These are phyloP conservation scores for Pholis gunnellus DNA, from an alignment of 2,113 vertebrate genomes.

Conservation along the genomic window DNA sequence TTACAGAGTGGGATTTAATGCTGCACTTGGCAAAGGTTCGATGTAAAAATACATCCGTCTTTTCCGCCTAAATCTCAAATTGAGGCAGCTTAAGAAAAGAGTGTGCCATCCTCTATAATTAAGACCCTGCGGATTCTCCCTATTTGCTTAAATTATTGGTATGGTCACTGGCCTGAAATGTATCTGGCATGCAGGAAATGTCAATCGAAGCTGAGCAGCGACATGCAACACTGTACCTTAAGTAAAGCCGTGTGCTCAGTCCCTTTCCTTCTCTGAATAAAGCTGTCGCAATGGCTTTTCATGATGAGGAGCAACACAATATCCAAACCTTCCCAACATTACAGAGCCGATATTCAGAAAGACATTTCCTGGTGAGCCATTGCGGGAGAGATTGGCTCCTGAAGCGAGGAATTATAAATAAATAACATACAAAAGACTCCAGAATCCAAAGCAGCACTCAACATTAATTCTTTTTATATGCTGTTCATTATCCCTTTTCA, in stretches of 20 bases:
- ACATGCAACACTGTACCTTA: slow-evolving; percentile 34
- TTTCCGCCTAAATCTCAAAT: slow-evolving; percentile 63
- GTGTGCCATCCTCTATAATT: slow-evolving; percentile 62
- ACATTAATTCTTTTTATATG: not conserved
- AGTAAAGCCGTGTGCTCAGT: slow-evolving; percentile 9
- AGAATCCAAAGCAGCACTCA: too few relatives aligned
- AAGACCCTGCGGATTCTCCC: slow-evolving; percentile 64
- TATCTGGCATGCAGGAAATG: slow-evolving; percentile 49
- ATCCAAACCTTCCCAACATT: not conserved
- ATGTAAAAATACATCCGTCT: slow-evolving; percentile 53
- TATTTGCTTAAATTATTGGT: slow-evolving; percentile 54
- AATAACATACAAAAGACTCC: not conserved
- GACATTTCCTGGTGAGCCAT: not conserved
- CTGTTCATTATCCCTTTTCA: not conserved
- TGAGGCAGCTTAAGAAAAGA: slow-evolving; percentile 57
- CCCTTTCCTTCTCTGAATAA: not conserved
- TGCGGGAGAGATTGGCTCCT: not conserved
- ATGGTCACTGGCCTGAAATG: slow-evolving; percentile 47
- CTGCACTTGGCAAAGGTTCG: slow-evolving; percentile 52
- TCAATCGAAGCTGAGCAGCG: slow-evolving; percentile 8
- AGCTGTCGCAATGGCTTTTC: not conserved
- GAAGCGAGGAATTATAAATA: too few relatives aligned
- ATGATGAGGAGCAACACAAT: not conserved
- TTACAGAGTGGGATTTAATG: slow-evolving; percentile 55
- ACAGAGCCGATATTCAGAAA: not conserved